Percentiles rank a stretch among this genome's conserved stretches.
Conservation (phyloP, 2,888 invertebrate species). For the Drosophila dives region DNA sequence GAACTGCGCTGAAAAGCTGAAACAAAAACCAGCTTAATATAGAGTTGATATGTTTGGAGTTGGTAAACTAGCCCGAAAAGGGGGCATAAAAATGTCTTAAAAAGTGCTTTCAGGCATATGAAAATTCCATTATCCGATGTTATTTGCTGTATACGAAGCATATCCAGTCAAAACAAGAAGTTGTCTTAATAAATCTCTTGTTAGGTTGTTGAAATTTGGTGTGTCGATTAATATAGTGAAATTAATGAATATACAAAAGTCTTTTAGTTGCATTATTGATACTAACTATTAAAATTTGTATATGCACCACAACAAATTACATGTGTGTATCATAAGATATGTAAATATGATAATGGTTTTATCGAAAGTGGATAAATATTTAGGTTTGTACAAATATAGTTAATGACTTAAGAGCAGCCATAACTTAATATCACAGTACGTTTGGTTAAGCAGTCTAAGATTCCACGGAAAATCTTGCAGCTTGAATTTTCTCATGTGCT, state of each 20-base stretch:
- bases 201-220: background rate
- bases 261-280: background rate
- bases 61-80: background rate
- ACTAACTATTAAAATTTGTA: background rate
- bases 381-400: background rate
- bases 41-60: constrained; percentile 27
- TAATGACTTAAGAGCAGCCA: background rate
- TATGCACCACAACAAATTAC: background rate
- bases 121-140: constrained; percentile 2
- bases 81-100: background rate
- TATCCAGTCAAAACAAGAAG: background rate
- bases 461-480: constrained; percentile 4
- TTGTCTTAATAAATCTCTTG: background rate
- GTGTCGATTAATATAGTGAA: background rate
- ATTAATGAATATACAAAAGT: background rate
- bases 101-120: background rate
- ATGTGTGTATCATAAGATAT: background rate
- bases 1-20: constrained; percentile 16
- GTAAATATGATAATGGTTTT: background rate
- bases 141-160: background rate
- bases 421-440: constrained; percentile 7
- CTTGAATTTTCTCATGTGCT: constrained; percentile 8
- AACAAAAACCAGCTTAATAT: constrained; percentile 26
- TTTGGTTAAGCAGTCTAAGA: constrained; percentile 1
- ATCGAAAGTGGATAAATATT: background rate